phyloP scores from a whole-genome alignment of 2,113 vertebrate species.

The Hassar affinis region DNA sequence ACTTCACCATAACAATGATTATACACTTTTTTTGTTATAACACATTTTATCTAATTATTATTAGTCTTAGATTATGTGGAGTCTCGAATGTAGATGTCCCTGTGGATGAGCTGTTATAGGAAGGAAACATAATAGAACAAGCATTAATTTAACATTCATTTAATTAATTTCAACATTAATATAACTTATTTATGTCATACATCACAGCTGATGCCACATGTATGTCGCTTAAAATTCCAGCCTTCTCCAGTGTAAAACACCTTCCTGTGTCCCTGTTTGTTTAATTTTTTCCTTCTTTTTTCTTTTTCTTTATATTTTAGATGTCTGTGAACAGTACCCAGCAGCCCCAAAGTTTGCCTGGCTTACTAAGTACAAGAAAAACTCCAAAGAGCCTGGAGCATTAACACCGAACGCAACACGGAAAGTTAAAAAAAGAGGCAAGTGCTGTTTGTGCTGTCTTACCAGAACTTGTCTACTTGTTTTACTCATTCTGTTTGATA shows the following conservation, averaged over 20 bases:
- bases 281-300: background rate
- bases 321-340: conserved; percentile 68
- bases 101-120: background rate
- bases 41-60: background rate
- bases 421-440: conserved; percentile 63
- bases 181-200: too few relatives aligned
- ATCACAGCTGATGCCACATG: background rate
- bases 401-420: conserved; percentile 34
- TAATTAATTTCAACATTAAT: too few relatives aligned
- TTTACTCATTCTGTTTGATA: background rate
- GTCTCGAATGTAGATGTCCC: too few relatives aligned
- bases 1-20: too few relatives aligned
- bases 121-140: too few relatives aligned
- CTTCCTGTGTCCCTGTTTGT: background rate
- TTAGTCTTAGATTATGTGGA: background rate
- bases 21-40: background rate
- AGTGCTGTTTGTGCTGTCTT: conserved; percentile 8
- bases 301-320: conserved; percentile 52
- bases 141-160: too few relatives aligned
- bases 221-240: background rate
- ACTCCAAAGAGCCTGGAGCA: conserved; percentile 43
- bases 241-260: background rate
- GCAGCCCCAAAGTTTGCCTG: conserved; percentile 70
- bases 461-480: background rate
- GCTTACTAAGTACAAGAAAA: conserved; percentile 70